Evolutionary conservation across 2,797 vertebrate species (phyloP).

Genomic region (Dipus sagitta): DNA sequence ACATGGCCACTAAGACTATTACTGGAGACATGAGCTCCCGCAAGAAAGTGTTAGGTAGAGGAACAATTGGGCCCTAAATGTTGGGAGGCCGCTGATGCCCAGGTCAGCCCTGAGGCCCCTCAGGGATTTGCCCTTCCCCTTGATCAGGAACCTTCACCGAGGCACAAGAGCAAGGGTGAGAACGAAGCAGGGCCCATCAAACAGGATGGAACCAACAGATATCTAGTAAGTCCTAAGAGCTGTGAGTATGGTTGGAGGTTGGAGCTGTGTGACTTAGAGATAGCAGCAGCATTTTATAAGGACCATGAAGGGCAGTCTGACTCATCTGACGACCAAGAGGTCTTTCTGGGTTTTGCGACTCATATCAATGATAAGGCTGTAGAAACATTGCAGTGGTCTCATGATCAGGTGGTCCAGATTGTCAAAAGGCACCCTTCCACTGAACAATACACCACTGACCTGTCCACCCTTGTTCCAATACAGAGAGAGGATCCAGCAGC

Average conservation of each 20-base stretch:
- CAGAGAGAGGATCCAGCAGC: fast-evolving
- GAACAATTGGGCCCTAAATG: fast-evolving
- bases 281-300: fast-evolving
- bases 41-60: fast-evolving
- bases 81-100: fast-evolving
- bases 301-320: background rate
- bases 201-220: background rate
- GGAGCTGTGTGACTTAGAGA: background rate
- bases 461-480: background rate
- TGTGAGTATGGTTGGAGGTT: background rate
- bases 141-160: background rate
- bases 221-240: background rate
- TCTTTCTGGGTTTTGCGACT: fast-evolving
- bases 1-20: background rate
- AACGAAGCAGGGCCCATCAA: background rate
- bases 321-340: background rate
- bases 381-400: background rate
- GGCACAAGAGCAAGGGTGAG: background rate
- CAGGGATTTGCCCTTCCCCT: fast-evolving
- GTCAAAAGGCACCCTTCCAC: background rate
- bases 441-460: fast-evolving
- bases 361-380: background rate
- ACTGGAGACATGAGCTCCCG: background rate
- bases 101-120: fast-evolving
- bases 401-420: fast-evolving